A percentile compares a stretch with the other conserved stretches of the same genome.
Evolutionary conservation across 2,888 invertebrate genomes (phyloP).

Genomic region (Drosophila neoperkinsi): DNA sequence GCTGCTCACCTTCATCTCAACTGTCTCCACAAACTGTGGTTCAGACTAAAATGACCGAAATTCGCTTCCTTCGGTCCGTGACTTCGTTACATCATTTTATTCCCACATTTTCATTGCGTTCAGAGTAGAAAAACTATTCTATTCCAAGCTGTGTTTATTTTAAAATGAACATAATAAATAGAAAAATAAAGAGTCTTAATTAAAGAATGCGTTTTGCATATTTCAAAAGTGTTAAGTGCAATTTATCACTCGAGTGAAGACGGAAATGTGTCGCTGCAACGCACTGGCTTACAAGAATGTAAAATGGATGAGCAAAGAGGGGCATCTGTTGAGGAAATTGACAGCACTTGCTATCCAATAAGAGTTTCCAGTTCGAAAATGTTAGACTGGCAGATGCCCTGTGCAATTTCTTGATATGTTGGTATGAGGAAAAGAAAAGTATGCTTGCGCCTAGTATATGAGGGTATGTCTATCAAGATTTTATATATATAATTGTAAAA

Average conservation of each 20-base stretch:
- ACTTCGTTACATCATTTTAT: not conserved
- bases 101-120: not conserved
- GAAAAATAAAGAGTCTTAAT: not conserved
- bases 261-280: slow-evolving; percentile 59
- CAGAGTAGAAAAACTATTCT: not conserved
- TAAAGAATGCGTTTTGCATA: slow-evolving; percentile 8
- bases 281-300: slow-evolving; percentile 27
- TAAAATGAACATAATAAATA: not conserved
- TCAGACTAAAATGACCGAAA: not conserved
- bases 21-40: no score
- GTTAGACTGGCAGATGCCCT: not conserved
- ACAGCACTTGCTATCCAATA: slow-evolving; percentile 25
- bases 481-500: not conserved
- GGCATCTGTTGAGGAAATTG: slow-evolving; percentile 59
- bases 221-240: slow-evolving; percentile 50
- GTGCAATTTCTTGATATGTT: not conserved
- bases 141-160: not conserved
- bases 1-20: not conserved
- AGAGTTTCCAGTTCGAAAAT: not conserved
- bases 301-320: not conserved
- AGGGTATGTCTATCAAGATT: not conserved
- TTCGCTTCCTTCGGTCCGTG: no score
- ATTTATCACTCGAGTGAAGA: slow-evolving; percentile 58
- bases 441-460: not conserved
- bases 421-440: not conserved